Conservation (phyloP, 2,113 vertebrate species). For the Scortum barcoo region DNA sequence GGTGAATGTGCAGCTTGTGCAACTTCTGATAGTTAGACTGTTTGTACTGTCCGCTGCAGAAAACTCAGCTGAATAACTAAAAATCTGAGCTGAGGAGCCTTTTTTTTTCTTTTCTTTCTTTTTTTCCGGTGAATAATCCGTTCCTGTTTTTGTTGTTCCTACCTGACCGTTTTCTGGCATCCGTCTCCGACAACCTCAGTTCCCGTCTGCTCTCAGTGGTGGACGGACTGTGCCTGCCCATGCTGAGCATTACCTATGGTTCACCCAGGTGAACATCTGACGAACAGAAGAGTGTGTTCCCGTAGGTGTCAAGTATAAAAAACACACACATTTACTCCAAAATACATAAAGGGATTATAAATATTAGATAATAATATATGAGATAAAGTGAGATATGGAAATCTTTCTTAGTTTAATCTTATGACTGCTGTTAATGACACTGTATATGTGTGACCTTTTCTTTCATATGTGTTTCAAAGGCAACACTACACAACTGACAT, state of each 20-base stretch:
- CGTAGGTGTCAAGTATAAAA: too few relatives aligned
- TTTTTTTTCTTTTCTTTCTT: too few relatives aligned
- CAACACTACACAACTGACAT: background rate
- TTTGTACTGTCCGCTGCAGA: too few relatives aligned
- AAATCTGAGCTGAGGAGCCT: too few relatives aligned
- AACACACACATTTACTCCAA: background rate
- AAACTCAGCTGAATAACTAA: too few relatives aligned
- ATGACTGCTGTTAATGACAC: background rate
- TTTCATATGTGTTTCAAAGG: background rate
- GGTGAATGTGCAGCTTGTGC: background rate
- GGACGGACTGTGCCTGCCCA: constrained; percentile 3
- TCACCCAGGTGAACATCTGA: constrained; percentile 53
- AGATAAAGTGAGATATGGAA: too few relatives aligned
- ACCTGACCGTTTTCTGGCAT: constrained; percentile 6
- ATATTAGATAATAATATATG: too few relatives aligned
- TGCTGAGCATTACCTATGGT: constrained; percentile 50
- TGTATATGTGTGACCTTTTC: background rate
- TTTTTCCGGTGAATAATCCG: background rate
- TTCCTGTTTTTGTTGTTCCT: background rate
- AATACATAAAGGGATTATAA: background rate
- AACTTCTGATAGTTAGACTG: too few relatives aligned
- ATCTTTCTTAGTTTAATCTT: background rate
- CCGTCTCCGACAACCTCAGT: constrained; percentile 26
- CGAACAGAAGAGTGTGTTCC: background rate
- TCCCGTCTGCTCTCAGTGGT: constrained; percentile 44